Percentiles rank a stretch among this genome's conserved stretches.
Conservation (phyloP, 2,113 vertebrate genomes). For the Alaudala cheleensis region DNA sequence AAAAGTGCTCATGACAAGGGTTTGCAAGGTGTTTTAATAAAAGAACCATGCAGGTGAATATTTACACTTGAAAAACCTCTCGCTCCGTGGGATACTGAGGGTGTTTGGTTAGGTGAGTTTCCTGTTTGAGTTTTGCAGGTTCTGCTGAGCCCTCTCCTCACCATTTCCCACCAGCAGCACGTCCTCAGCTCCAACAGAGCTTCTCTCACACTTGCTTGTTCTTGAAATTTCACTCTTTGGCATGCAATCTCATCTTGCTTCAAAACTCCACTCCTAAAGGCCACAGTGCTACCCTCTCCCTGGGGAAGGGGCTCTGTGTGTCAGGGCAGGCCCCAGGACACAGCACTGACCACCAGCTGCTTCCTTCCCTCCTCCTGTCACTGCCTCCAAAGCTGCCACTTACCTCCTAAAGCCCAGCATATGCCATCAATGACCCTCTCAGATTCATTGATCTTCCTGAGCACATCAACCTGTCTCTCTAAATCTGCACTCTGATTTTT, state of each 20-base stretch:
- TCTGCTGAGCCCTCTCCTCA: neutral
- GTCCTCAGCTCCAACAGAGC: neutral
- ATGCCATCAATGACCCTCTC: constrained; percentile 44
- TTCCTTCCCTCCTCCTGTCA: neutral
- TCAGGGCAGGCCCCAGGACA: neutral
- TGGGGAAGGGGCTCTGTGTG: neutral
- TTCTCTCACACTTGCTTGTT: neutral
- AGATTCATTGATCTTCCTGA: constrained; percentile 57
- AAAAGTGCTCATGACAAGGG: neutral
- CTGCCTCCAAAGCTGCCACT: neutral
- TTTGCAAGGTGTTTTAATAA: neutral
- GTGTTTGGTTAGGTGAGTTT: neutral
- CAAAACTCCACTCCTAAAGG: neutral
- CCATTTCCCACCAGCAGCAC: neutral
- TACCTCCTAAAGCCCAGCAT: constrained; percentile 28
- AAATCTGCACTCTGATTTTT: constrained; percentile 64
- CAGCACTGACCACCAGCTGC: neutral
- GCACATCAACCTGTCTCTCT: constrained; percentile 64
- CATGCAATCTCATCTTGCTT: neutral
- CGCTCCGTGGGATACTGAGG: fast-evolving
- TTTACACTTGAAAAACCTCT: neutral
- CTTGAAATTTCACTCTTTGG: neutral
- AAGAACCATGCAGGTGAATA: neutral
- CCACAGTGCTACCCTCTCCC: fast-evolving
- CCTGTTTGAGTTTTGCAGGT: neutral